Base-by-base conservation (phyloP, 2,797 vertebrate genomes). In the Galago senegalensis region DNA sequence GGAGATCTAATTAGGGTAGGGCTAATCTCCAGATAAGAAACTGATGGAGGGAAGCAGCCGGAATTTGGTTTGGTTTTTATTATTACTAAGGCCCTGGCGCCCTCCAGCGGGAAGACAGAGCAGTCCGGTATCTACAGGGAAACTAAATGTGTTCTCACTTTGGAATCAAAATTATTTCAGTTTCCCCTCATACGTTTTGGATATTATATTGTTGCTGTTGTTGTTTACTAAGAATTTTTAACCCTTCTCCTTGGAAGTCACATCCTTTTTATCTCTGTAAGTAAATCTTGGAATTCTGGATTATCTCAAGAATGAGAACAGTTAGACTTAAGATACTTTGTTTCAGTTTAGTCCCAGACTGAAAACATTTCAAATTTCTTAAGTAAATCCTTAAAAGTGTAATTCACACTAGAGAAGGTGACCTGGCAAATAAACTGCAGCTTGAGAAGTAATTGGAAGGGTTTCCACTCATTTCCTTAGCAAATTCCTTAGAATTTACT, bases 61-160 rank as follows among this genome's bases (percentile, higher is more conserved):
- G 3, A 4, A n/a, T 93, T 72, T 16, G n/a, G 3, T 80, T 79
- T 60, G 20, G 8, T 75, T 92, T 97, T 96, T 53, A 67, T 53
- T 87, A 49, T 96, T 60, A 56, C 60, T 87, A 49, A 83, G 79
- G 18, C n/a, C 60, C 61, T 93, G 3, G 77, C 77, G 63, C 18
- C 97, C 94, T 81, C 97, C 97, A 63, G 67, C 3, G 95, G 73
- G 5, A 0, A 43, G 7, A 10, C 0, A 2, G 20, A 93, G 75
- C 25, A 79, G 5, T 40, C 21, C 80, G 43, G 31, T 1, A 6
- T 93, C 49, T 21, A 5, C 0, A 10, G 31, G 0, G 1, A 31
- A 86, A n/a, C 3, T 23, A 85, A 63, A 9, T 5, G 37, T 16
- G 16, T 16, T 49, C 58, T 20, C 5, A 4, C 46, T 76, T 94